These are phyloP conservation scores for Paraescarpia echinospica DNA, from an alignment of 1,140 invertebrate species.

Conservation along the genomic window DNA sequence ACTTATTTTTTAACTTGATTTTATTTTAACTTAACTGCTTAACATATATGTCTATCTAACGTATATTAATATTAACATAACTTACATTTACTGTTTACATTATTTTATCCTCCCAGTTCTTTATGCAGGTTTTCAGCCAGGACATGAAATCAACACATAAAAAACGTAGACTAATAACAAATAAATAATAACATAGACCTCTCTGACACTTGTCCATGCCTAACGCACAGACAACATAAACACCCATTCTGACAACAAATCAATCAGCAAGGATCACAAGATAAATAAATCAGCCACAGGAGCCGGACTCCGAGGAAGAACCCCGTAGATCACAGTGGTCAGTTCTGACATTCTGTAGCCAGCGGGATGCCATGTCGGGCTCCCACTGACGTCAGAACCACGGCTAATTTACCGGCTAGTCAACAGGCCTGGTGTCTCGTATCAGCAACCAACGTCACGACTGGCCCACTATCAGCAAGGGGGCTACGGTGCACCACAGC, in stretches of 20 bases:
- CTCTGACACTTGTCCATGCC: no score
- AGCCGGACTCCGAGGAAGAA: background rate
- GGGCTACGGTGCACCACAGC: background rate
- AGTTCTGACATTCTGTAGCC: background rate
- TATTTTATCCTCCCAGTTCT: no score
- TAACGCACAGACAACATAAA: background rate
- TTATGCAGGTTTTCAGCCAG: no score
- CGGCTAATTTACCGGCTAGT: background rate
- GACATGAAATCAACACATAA: no score
- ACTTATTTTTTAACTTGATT: no score
- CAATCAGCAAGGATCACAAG: background rate
- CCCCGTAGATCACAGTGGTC: background rate
- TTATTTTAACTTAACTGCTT: no score
- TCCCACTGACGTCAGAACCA: background rate
- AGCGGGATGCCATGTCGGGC: background rate
- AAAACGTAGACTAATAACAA: no score
- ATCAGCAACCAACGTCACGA: background rate
- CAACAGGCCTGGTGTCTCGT: background rate
- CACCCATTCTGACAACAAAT: background rate
- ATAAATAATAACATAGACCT: no score
- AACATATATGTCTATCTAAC: no score
- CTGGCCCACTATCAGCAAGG: background rate
- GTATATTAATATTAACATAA: no score
- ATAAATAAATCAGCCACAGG: background rate
- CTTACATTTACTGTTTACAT: no score